Percentiles rank a stretch among this genome's conserved stretches.
phyloP scores from a whole-genome alignment of 2,113 vertebrate genomes.

The Toxostoma redivivum region DNA sequence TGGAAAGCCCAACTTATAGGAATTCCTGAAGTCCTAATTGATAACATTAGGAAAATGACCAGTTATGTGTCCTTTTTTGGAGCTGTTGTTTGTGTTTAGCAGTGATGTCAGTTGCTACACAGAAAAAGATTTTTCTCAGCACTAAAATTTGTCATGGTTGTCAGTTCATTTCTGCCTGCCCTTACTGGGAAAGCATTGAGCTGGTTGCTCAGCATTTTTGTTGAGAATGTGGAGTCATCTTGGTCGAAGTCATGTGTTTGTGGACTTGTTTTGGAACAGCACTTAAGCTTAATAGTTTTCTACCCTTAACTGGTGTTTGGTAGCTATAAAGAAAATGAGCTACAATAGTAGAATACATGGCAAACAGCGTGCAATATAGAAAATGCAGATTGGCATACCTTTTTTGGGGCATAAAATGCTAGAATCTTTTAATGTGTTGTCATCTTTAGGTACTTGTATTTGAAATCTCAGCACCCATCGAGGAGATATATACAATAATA shows the following conservation, averaged over 20 bases:
- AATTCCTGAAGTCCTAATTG: not conserved
- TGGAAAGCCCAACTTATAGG: not conserved
- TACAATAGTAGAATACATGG: rapidly evolving
- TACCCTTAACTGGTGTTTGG: not conserved
- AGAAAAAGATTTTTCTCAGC: not conserved
- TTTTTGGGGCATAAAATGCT: not conserved
- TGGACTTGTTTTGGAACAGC: not conserved
- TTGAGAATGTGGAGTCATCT: not conserved
- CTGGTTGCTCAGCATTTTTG: not conserved
- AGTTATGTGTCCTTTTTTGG: not conserved
- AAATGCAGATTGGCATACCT: not conserved
- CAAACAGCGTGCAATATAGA: rapidly evolving
- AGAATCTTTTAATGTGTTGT: not conserved
- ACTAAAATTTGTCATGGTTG: not conserved
- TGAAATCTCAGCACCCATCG: not conserved
- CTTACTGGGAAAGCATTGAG: not conserved
- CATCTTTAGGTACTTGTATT: not conserved
- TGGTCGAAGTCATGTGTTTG: not conserved
- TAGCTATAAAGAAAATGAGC: not conserved
- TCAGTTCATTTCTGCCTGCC: not conserved
- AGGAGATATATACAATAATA: not conserved
- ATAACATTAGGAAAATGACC: not conserved
- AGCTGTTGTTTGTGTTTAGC: not conserved
- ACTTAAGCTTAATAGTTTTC: not conserved
- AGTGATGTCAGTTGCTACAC: not conserved